These are phyloP conservation scores for Hydra vulgaris DNA, from an alignment of 30 jellyfish, hydroid and myxozoan species.

Conservation along the genomic window DNA sequence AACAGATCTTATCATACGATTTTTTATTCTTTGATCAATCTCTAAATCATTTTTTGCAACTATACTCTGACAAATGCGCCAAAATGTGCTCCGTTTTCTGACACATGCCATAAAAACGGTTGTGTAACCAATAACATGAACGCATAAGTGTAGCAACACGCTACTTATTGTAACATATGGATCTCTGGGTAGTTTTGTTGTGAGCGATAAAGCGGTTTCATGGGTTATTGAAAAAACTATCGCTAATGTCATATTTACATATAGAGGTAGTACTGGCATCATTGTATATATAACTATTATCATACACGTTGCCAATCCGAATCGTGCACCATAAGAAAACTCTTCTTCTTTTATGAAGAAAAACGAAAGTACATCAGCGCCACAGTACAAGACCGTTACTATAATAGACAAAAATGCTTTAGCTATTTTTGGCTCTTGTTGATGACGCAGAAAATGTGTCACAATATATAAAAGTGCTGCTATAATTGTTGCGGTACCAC, in stretches of 20 bases:
- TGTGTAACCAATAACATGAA: constrained; percentile 86
- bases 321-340: constrained; percentile 77
- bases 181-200: constrained; percentile 7
- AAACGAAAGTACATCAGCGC: constrained; percentile 65
- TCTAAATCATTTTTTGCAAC: constrained; percentile 95
- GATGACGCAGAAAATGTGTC: constrained; percentile 63
- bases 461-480: constrained; percentile 50
- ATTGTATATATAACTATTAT: constrained; percentile 75
- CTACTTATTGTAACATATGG: constrained; percentile 29
- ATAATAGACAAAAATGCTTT: constrained; percentile 18
- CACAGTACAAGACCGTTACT: constrained; percentile 53
- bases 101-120: constrained; percentile 96
- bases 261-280: constrained; percentile 95
- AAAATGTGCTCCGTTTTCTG: constrained; percentile 82
- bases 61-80: constrained; percentile 98
- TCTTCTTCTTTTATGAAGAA: constrained; percentile 44
- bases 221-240: constrained; percentile 69
- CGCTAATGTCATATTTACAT: constrained; percentile 70
- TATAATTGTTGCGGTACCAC: constrained; percentile 45
- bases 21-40: constrained; percentile 72
- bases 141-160: constrained; percentile 64
- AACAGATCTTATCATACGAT: constrained; percentile 93
- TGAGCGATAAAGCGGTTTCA: constrained; percentile 58
- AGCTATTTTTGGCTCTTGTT: constrained; percentile 85
- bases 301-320: constrained; percentile 76